Conservation (phyloP, 2,888 invertebrate species). For the Drosophila anceps region DNA sequence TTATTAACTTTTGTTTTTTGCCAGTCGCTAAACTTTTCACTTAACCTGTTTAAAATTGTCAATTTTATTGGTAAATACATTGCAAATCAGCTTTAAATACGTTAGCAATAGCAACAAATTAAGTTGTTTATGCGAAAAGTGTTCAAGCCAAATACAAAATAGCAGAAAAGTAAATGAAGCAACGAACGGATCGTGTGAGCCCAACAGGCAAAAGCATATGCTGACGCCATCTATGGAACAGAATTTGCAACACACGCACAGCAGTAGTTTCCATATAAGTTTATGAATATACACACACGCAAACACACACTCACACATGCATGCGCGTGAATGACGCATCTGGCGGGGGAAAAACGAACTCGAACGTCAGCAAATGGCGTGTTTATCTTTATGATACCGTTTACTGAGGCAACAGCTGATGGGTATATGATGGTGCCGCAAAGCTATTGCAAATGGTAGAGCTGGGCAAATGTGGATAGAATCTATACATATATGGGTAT, state of each 20-base stretch:
- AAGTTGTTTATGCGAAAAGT: constrained; percentile 67
- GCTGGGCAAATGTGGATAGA: background rate
- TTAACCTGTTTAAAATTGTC: constrained; percentile 14
- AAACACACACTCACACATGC: background rate
- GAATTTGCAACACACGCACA: constrained; percentile 24
- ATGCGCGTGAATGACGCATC: constrained; percentile 29
- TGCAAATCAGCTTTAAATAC: constrained; percentile 6
- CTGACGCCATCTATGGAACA: constrained; percentile 45
- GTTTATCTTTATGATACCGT: constrained; percentile 28
- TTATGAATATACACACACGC: background rate
- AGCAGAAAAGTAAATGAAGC: constrained; percentile 5
- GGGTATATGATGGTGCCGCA: background rate
- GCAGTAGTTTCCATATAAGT: background rate
- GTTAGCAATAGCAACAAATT: constrained; percentile 47
- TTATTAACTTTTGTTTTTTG: constrained; percentile 21
- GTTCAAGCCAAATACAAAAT: background rate
- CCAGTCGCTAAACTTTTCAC: constrained; percentile 8
- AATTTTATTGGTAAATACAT: constrained; percentile 27
- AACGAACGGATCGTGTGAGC: background rate
- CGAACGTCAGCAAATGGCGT: constrained; percentile 39
- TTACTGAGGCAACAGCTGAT: background rate
- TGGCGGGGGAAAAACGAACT: constrained; percentile 22
- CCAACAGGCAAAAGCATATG: constrained; percentile 10
- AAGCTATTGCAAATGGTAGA: background rate
- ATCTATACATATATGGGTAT: background rate